These are phyloP conservation scores for Apomyelois bistriatella DNA, from an alignment of 2,888 invertebrate species.

Conservation along the genomic window DNA sequence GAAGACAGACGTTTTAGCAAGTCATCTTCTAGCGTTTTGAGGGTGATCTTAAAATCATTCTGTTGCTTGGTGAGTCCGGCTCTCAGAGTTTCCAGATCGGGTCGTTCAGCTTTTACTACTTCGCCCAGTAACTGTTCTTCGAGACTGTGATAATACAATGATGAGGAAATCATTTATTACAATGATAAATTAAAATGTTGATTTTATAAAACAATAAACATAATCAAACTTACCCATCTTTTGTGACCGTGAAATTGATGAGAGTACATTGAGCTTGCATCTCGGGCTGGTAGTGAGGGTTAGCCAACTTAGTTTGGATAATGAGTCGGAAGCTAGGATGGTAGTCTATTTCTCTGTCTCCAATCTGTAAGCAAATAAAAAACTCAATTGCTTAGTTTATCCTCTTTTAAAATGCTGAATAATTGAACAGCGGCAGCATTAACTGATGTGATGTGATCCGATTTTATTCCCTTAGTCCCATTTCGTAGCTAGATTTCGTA, in stretches of 20 bases:
- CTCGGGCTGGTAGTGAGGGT: conserved; percentile 98
- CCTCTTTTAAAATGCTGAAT: no score
- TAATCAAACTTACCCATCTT: conserved; percentile 83
- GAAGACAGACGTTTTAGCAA: conserved; percentile 91
- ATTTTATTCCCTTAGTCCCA: no score
- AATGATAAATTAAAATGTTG: no score
- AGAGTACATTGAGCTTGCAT: conserved; percentile 97
- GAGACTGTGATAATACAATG: conserved; percentile 61
- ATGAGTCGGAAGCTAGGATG: conserved; percentile 90
- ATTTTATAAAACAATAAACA: no score
- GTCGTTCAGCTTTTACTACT: conserved; percentile 95
- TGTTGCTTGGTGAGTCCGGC: conserved; percentile 93
- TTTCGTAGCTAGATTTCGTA: no score
- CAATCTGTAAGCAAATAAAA: conserved; percentile 83
- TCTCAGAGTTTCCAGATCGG: conserved; percentile 92
- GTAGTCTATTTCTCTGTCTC: conserved; percentile 95
- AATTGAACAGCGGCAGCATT: no score
- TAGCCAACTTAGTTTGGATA: conserved; percentile 95
- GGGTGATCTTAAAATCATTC: conserved; percentile 95
- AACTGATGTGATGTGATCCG: no score
- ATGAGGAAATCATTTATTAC: no score
- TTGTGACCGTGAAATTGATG: conserved; percentile 97
- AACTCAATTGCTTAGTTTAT: neutral
- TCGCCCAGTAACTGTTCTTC: conserved; percentile 96
- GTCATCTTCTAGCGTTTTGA: conserved; percentile 95